phyloP scores from a whole-genome alignment of 2,888 invertebrate genomes.

The Heliconius aoede region DNA sequence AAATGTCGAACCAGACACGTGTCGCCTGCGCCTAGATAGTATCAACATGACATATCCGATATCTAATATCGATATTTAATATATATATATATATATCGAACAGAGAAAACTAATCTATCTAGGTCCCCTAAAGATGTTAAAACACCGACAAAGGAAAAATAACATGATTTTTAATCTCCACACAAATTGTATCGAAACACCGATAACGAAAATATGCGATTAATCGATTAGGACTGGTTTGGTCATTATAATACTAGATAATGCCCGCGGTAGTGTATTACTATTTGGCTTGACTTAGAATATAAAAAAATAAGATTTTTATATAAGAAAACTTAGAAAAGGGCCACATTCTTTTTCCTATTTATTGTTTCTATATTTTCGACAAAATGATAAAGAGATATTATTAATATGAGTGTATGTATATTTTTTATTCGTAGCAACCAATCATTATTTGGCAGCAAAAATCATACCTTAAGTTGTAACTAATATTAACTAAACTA shows the following conservation, averaged over 20 bases:
- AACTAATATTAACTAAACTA: no score
- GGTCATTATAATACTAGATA: conserved; percentile 14
- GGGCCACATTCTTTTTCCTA: no score
- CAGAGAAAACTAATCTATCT: conserved; percentile 30
- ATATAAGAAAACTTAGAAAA: no score
- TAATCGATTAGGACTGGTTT: conserved; percentile 27
- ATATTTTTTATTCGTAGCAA: neutral
- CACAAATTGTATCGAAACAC: conserved; percentile 29
- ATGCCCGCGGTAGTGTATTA: neutral
- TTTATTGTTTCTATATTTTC: no score
- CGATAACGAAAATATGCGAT: conserved; percentile 26
- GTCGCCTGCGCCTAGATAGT: conserved; percentile 4
- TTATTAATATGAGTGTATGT: no score
- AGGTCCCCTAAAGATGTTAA: conserved; percentile 33
- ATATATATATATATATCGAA: neutral
- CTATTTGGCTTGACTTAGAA: neutral
- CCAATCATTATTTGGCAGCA: neutral
- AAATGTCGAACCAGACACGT: neutral
- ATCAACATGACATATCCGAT: neutral
- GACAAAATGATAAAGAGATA: no score
- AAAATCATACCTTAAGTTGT: neutral
- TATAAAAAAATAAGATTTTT: neutral
- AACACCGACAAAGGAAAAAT: conserved; percentile 38
- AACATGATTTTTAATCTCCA: conserved; percentile 31
- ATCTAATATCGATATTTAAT: conserved; percentile 3